Percentiles rank a stretch among this genome's conserved stretches.
phyloP scores from a whole-genome alignment of 2,888 invertebrate genomes.

The Eueremaeus valkanovi region DNA sequence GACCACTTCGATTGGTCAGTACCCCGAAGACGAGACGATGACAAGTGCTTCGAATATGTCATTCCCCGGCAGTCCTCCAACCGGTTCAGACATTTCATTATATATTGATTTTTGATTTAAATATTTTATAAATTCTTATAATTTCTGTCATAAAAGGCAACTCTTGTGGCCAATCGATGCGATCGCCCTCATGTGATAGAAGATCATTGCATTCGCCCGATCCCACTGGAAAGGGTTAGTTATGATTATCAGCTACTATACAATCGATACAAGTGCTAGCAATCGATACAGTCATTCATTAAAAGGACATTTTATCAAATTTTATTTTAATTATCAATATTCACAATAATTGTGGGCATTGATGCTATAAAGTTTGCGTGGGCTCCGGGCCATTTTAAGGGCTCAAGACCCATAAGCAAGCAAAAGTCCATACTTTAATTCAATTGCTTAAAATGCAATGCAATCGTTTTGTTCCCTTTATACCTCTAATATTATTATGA shows the following conservation, averaged over 20 bases:
- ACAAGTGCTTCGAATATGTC: conserved; percentile 20
- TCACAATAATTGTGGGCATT: too few relatives aligned
- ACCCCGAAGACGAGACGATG: conserved; percentile 25
- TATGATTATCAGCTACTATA: not conserved
- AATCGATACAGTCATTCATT: not conserved
- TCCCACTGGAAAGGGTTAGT: not conserved
- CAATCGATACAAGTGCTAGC: not conserved
- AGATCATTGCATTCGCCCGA: conserved; percentile 25
- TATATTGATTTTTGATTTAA: not conserved
- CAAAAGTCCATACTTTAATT: too few relatives aligned
- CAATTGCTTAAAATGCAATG: too few relatives aligned
- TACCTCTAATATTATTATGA: too few relatives aligned
- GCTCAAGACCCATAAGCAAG: too few relatives aligned
- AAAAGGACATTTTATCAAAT: too few relatives aligned
- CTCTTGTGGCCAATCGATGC: conserved; percentile 29
- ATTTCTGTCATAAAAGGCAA: not conserved
- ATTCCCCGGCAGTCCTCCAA: conserved; percentile 17
- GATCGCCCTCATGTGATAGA: conserved; percentile 28
- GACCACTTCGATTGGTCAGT: not conserved
- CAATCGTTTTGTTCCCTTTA: too few relatives aligned
- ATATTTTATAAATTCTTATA: not conserved
- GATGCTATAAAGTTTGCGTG: too few relatives aligned
- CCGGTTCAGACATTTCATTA: too few relatives aligned
- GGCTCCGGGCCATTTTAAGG: too few relatives aligned
- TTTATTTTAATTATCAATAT: too few relatives aligned